phyloP scores from a whole-genome alignment of 2,888 invertebrate species.

The Xestia sexstrigata region DNA sequence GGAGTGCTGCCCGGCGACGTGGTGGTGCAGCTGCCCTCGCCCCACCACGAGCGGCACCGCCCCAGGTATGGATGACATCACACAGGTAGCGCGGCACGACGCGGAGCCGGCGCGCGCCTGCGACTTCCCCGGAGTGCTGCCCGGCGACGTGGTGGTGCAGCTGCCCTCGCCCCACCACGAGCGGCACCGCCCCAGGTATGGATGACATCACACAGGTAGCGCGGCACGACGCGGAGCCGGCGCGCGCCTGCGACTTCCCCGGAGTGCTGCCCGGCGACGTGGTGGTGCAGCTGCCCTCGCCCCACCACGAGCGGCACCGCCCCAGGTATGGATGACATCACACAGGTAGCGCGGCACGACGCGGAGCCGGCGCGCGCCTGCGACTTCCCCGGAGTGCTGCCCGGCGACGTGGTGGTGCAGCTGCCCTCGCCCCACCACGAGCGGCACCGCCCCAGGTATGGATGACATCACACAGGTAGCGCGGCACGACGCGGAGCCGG shows the following conservation, averaged over 20 bases:
- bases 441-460: constrained; percentile 75
- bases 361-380: constrained; percentile 72
- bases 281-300: constrained; percentile 86
- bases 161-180: constrained; percentile 85
- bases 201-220: constrained; percentile 93
- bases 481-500: constrained; percentile 87
- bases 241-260: constrained; percentile 82
- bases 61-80: constrained; percentile 69
- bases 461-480: constrained; percentile 93
- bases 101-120: constrained; percentile 72
- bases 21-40: constrained; percentile 86
- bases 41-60: constrained; percentile 77
- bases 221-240: constrained; percentile 87
- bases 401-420: constrained; percentile 88
- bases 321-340: constrained; percentile 69
- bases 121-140: constrained; percentile 88
- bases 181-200: constrained; percentile 75
- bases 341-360: constrained; percentile 92
- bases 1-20: constrained; percentile 89
- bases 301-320: constrained; percentile 77
- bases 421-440: constrained; percentile 85
- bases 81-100: constrained; percentile 92
- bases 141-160: constrained; percentile 88
- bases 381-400: constrained; percentile 88
- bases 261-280: constrained; percentile 89